Percentiles rank a stretch among this genome's conserved stretches.
phyloP scores from a whole-genome alignment of 2,888 invertebrate species.

The Parnassius apollo region DNA sequence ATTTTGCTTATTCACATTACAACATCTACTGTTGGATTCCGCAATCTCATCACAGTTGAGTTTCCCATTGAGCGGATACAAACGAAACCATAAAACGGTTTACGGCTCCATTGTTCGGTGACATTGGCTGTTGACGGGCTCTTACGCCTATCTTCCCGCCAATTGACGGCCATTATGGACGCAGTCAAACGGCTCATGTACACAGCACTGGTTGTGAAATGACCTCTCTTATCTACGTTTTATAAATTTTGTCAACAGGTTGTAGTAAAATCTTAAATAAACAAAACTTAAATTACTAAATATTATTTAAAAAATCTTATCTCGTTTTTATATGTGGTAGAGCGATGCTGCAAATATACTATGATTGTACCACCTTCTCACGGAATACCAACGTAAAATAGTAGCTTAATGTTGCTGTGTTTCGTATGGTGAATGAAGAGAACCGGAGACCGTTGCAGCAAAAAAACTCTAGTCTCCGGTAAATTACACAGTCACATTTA shows the following conservation, averaged over 20 bases:
- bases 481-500: too few species aligned
- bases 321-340: too few species aligned
- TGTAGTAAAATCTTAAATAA: too few species aligned
- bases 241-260: neutral
- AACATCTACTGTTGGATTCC: slow-evolving; percentile 18
- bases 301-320: too few species aligned
- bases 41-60: slow-evolving; percentile 18
- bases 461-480: too few species aligned
- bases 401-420: too few species aligned
- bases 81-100: slow-evolving; percentile 31
- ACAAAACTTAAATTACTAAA: too few species aligned
- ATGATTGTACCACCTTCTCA: too few species aligned
- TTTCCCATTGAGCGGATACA: slow-evolving; percentile 18
- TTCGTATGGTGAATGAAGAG: too few species aligned
- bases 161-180: slow-evolving; percentile 21
- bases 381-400: too few species aligned
- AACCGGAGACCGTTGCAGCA: too few species aligned
- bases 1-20: slow-evolving; percentile 8
- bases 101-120: slow-evolving; percentile 43
- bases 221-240: slow-evolving; percentile 5
- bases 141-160: slow-evolving; percentile 7
- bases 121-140: slow-evolving; percentile 17
- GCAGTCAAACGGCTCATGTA: slow-evolving; percentile 9
- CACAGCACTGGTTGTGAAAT: slow-evolving; percentile 13
- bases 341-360: too few species aligned